These are phyloP conservation scores for Tetramorium bicarinatum DNA, from an alignment of 2,888 invertebrate genomes.

Conservation along the genomic window DNA sequence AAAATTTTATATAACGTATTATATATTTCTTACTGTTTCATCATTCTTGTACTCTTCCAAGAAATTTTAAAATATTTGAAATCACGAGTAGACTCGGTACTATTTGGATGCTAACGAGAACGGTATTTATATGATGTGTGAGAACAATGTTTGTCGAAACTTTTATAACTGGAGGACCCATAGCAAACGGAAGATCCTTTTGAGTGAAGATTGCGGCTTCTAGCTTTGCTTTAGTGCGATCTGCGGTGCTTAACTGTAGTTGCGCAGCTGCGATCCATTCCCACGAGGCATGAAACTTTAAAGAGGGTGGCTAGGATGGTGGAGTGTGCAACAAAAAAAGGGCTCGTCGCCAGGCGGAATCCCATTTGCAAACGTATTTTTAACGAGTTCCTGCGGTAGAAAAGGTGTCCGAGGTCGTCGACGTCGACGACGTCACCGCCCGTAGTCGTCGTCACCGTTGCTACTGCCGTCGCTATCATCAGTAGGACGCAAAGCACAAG, in stretches of 20 bases:
- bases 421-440: slow-evolving; percentile 32
- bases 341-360: slow-evolving; percentile 63
- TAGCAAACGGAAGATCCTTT: slow-evolving; percentile 67
- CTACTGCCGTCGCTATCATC: slow-evolving; percentile 14
- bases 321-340: slow-evolving; percentile 62
- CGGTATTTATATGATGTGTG: slow-evolving; percentile 13
- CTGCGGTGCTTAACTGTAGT: slow-evolving; percentile 73
- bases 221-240: slow-evolving; percentile 69
- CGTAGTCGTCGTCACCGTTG: slow-evolving; percentile 11
- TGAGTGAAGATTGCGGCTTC: slow-evolving; percentile 72
- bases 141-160: slow-evolving; percentile 44
- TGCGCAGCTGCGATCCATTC: slow-evolving; percentile 72
- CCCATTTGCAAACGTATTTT: slow-evolving; percentile 76
- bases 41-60: neutral
- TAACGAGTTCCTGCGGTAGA: slow-evolving; percentile 71
- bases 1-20: neutral
- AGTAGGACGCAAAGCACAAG: slow-evolving; percentile 38
- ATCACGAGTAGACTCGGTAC: neutral
- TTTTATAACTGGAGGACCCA: slow-evolving; percentile 50
- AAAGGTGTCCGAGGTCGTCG: slow-evolving; percentile 64
- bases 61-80: neutral
- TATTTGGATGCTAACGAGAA: neutral
- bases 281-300: slow-evolving; percentile 78
- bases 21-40: neutral
- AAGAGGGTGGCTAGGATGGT: slow-evolving; percentile 68